Evolutionary conservation across 2,113 vertebrate genomes (phyloP).

Genomic region (Camelus dromedarius): DNA sequence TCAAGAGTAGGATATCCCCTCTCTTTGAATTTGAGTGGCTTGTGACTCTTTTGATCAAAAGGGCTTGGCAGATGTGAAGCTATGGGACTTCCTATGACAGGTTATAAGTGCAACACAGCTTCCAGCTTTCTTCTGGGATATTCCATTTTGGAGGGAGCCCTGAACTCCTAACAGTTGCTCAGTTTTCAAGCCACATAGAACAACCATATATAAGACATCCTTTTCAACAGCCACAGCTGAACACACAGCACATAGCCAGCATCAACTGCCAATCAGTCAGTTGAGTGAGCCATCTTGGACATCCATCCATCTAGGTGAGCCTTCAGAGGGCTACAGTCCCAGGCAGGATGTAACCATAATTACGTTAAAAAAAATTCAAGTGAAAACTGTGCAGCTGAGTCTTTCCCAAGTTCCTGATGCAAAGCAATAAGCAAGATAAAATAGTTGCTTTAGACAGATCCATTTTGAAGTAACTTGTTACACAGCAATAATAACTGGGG

Average conservation of each 20-base stretch:
- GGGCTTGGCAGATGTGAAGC: not conserved
- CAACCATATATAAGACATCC: not conserved
- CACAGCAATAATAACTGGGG: not conserved
- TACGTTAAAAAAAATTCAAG: not conserved
- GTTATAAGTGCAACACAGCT: not conserved
- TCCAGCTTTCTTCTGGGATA: not conserved
- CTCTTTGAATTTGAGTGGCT: not conserved
- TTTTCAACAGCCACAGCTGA: not conserved
- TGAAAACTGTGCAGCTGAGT: not conserved
- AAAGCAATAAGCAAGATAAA: conserved; percentile 14
- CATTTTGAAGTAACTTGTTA: not conserved
- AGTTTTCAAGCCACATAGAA: not conserved
- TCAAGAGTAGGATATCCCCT: not conserved
- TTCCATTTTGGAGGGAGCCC: not conserved
- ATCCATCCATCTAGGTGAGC: not conserved
- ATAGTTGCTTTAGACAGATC: not conserved
- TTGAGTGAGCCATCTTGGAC: not conserved
- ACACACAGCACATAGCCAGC: not conserved
- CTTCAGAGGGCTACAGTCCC: not conserved
- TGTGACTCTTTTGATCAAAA: not conserved
- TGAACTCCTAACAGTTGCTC: not conserved
- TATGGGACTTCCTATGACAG: not conserved
- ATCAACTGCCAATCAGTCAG: not conserved
- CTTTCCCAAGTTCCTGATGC: not conserved
- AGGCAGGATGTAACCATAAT: not conserved